Base-by-base conservation (phyloP, 2,113 vertebrate genomes). In the Ageneiosus marmoratus region DNA sequence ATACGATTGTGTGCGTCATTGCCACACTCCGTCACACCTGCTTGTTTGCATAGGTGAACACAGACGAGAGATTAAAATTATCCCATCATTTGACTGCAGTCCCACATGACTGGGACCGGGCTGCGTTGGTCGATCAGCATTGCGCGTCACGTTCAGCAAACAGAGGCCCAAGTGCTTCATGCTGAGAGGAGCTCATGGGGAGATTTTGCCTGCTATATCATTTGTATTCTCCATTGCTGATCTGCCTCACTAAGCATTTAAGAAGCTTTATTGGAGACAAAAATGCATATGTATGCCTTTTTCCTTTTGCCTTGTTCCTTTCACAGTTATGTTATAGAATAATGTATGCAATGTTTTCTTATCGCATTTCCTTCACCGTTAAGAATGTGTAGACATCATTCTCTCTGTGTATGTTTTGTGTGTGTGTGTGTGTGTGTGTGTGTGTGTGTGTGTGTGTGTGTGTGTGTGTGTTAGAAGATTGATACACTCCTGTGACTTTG, bases 201-300 rank as follows among this genome's bases (percentile, higher is more conserved):
- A 53, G 81, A 78, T 81, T 88, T 87, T 88, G 85, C 86, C 72
- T 86, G 81, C 46, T 27, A 79, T 84, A 89, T 91, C 86, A 87
- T 85, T 87, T 79, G 81, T 77, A 73, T 86, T 83, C 83, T 87
- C 22, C 22, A 58, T 60, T 75, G 69, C 77, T 79, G 84, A 86
- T 81, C 84, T 73, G 76, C 32, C 32, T 70, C 69, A 82, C 73
- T 79, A 60, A 55, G 72, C 67, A 13, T 84, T 81, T 86, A 87
- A 84, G 81, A 79, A 82, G 86, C 87, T 89, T 86, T 86, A 83
- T 79, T 24, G 50, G 32, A 62, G 67, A n/a, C n/a, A n/a, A 80
- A 41, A 27, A 27, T 27, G 41, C 83, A 12, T 85, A 73, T 70
- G 20, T 75, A n/a, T 65, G 5, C 37, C 37, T 73, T 27, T 55